phyloP scores from a whole-genome alignment of 2,888 invertebrate genomes.

The Ophraella communa region DNA sequence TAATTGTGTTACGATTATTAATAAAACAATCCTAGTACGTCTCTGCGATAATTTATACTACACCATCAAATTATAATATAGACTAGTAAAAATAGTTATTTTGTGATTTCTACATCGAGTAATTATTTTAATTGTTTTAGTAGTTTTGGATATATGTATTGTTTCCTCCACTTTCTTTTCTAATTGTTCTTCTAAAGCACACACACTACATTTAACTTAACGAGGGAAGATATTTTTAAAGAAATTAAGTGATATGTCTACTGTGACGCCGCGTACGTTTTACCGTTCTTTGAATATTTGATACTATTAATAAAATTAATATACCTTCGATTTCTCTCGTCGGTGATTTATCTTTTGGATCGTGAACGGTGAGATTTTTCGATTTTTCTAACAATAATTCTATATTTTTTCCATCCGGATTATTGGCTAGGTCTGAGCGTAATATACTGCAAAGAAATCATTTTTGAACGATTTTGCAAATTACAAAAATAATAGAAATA shows the following conservation, averaged over 20 bases:
- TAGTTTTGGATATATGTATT: conserved; percentile 10
- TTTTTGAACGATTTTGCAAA: no score
- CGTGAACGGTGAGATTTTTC: conserved; percentile 67
- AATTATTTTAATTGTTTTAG: conserved; percentile 32
- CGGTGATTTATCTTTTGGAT: conserved; percentile 59
- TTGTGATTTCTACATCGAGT: conserved; percentile 24
- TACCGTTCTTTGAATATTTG: no score
- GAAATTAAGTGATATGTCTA: conserved; percentile 12
- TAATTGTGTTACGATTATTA: neutral
- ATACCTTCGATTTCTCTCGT: conserved; percentile 58
- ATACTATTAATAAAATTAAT: no score
- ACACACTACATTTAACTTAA: conserved; percentile 14
- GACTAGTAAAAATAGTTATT: neutral
- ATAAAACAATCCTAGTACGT: neutral
- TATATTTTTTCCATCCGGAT: conserved; percentile 66
- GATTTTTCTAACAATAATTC: conserved; percentile 81
- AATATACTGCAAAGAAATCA: conserved; percentile 71
- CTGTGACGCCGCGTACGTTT: neutral
- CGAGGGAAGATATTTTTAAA: conserved; percentile 14
- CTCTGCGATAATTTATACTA: neutral
- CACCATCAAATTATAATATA: neutral
- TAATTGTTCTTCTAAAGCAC: conserved; percentile 17
- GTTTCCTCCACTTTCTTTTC: conserved; percentile 21
- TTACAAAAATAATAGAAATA: no score
- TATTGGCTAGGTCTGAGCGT: conserved; percentile 75